Evolutionary conservation across 2,113 vertebrate genomes (phyloP).

Genomic region (Morone saxatilis): DNA sequence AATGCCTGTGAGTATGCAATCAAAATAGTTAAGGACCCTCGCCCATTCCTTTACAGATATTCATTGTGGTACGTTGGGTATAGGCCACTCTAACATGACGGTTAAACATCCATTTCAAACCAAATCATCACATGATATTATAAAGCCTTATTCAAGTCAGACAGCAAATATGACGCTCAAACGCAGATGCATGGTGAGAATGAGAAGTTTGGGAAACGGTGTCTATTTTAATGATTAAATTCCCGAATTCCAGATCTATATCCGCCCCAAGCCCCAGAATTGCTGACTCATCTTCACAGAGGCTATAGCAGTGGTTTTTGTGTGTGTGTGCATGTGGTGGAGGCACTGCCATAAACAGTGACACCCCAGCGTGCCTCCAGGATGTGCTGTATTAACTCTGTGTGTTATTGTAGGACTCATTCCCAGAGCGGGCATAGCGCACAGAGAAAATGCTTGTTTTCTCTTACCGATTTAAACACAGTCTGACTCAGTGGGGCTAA

Average conservation of each 20-base stretch:
- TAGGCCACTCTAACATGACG: neutral
- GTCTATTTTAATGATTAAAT: slow-evolving; percentile 48
- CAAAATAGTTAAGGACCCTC: neutral
- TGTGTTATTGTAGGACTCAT: slow-evolving; percentile 79
- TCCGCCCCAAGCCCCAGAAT: slow-evolving; percentile 11
- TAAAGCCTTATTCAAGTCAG: slow-evolving; percentile 32
- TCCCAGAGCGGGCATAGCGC: slow-evolving; percentile 74
- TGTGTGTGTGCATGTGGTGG: slow-evolving; percentile 22
- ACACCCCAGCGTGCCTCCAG: slow-evolving; percentile 69
- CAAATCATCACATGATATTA: slow-evolving; percentile 17
- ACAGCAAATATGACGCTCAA: slow-evolving; percentile 21
- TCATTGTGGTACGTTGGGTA: neutral
- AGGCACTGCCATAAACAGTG: slow-evolving; percentile 64
- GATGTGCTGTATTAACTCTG: slow-evolving; percentile 78
- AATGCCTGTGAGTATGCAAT: neutral
- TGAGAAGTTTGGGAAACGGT: neutral
- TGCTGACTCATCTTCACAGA: slow-evolving; percentile 43
- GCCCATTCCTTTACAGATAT: slow-evolving; percentile 10
- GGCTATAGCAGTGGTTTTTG: slow-evolving; percentile 25
- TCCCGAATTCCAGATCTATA: slow-evolving; percentile 33
- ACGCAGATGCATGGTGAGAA: slow-evolving; percentile 17
- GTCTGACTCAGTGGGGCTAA: slow-evolving; percentile 83
- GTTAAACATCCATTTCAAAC: slow-evolving; percentile 9
- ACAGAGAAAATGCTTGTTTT: slow-evolving; percentile 84
- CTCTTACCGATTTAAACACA: slow-evolving; percentile 85